A percentile compares a stretch with the other conserved stretches of the same genome.
Conservation (phyloP, 1,140 invertebrate species). For the Calliphora vicina region DNA sequence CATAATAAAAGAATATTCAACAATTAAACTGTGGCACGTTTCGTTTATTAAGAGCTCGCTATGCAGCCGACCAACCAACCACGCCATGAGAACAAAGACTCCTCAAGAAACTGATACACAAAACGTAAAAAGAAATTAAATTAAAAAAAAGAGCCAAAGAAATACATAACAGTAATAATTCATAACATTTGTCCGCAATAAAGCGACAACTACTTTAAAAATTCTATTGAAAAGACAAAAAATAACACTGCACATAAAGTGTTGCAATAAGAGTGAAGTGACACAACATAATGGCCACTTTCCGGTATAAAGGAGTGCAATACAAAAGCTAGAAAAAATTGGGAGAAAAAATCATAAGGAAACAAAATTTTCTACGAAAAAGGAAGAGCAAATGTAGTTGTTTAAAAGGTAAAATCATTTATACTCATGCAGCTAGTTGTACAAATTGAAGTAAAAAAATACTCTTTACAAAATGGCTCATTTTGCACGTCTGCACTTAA, state of each 20-base stretch:
- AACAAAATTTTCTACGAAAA: slow-evolving; percentile 5
- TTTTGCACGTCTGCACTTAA: slow-evolving; percentile 58
- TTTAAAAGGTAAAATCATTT: slow-evolving; percentile 8
- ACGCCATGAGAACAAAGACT: too few species aligned
- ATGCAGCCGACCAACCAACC: background rate
- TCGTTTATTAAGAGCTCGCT: background rate
- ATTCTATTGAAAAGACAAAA: background rate
- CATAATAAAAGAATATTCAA: background rate
- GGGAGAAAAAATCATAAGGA: background rate
- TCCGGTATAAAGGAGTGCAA: slow-evolving; percentile 20
- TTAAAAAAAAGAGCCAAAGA: background rate
- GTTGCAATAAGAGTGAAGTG: slow-evolving; percentile 29
- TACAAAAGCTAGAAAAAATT: background rate
- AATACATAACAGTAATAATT: slow-evolving; percentile 4
- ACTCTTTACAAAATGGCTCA: slow-evolving; percentile 41
- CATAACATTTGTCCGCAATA: slow-evolving; percentile 26
- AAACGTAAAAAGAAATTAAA: background rate
- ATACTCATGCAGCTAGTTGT: background rate
- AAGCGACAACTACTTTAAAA: slow-evolving; percentile 12
- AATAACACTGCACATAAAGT: background rate
- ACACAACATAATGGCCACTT: slow-evolving; percentile 34
- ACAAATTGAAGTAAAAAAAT: background rate
- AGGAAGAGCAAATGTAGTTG: background rate
- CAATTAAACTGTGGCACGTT: background rate
- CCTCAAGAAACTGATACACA: background rate